Evolutionary conservation across 2,888 invertebrate genomes (phyloP).

Genomic region (Acheta domesticus): DNA sequence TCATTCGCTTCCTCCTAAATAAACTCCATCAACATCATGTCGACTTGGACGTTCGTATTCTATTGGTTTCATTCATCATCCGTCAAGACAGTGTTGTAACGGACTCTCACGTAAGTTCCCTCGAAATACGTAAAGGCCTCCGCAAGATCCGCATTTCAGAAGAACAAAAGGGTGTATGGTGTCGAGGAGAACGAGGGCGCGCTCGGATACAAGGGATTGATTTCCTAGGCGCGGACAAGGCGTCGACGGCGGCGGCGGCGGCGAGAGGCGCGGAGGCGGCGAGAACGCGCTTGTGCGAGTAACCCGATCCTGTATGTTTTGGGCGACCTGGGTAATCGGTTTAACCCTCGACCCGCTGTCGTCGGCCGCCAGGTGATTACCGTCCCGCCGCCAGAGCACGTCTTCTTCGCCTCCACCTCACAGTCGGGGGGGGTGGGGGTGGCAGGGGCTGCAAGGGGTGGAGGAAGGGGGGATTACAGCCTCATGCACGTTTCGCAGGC

Average conservation of each 20-base stretch:
- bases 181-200: not conserved
- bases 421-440: not conserved
- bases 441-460: not conserved
- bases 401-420: not conserved
- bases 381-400: not conserved
- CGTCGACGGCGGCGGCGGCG: not conserved
- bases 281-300: not conserved
- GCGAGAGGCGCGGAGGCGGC: not conserved
- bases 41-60: too few species aligned
- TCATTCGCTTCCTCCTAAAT: too few species aligned
- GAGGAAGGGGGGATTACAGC: too few species aligned
- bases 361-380: not conserved
- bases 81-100: too few species aligned
- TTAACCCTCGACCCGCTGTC: conserved; percentile 18
- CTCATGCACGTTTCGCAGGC: too few species aligned
- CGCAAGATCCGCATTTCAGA: too few species aligned
- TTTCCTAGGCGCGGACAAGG: not conserved
- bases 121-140: too few species aligned
- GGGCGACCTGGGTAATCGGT: conserved; percentile 18
- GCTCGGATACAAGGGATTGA: not conserved
- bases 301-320: conserved; percentile 10
- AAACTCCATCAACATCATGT: too few species aligned
- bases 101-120: too few species aligned
- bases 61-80: too few species aligned
- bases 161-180: not conserved